Percentiles rank a stretch among this genome's conserved stretches.
These are phyloP conservation scores for Oreonectes daqikongensis DNA, from an alignment of 2,797 vertebrate species.

Conservation along the genomic window DNA sequence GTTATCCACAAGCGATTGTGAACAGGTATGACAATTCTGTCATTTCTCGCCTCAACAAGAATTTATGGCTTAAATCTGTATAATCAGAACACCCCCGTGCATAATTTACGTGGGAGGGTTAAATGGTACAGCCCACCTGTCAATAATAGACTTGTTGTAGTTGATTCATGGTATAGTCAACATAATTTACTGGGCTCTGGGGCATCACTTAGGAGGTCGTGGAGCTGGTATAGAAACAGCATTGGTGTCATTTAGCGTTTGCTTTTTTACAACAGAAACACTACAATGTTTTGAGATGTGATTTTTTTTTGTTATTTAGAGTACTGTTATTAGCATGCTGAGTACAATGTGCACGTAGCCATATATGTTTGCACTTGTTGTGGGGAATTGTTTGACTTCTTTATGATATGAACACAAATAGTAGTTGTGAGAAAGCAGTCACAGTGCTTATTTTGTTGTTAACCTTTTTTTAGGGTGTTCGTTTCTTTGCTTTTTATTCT, in stretches of 20 bases:
- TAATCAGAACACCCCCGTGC: constrained; percentile 36
- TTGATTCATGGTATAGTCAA: constrained; percentile 57
- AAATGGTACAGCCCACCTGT: constrained; percentile 51
- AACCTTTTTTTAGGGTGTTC: constrained; percentile 26
- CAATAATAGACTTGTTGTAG: constrained; percentile 61
- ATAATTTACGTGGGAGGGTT: constrained; percentile 54
- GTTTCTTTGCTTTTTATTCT: constrained; percentile 20
- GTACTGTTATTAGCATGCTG: constrained; percentile 42
- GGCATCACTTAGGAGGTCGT: constrained; percentile 58
- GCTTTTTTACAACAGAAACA: constrained; percentile 61
- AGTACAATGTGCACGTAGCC: constrained; percentile 40
- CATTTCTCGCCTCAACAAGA: constrained; percentile 39
- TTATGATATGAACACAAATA: not conserved
- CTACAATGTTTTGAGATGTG: constrained; percentile 64
- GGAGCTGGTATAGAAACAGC: constrained; percentile 57
- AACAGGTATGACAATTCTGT: constrained; percentile 33
- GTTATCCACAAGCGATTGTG: constrained; percentile 38
- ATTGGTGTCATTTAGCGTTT: constrained; percentile 51
- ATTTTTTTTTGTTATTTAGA: constrained; percentile 67
- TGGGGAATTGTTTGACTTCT: constrained; percentile 27
- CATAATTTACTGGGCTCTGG: constrained; percentile 51
- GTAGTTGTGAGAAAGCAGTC: constrained; percentile 47
- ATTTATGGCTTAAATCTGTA: constrained; percentile 48
- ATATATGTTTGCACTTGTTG: constrained; percentile 51
- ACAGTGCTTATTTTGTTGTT: constrained; percentile 42